Evolutionary conservation across 2,797 vertebrate genomes (phyloP).

Genomic region (Dendrocincla tyrannina): DNA sequence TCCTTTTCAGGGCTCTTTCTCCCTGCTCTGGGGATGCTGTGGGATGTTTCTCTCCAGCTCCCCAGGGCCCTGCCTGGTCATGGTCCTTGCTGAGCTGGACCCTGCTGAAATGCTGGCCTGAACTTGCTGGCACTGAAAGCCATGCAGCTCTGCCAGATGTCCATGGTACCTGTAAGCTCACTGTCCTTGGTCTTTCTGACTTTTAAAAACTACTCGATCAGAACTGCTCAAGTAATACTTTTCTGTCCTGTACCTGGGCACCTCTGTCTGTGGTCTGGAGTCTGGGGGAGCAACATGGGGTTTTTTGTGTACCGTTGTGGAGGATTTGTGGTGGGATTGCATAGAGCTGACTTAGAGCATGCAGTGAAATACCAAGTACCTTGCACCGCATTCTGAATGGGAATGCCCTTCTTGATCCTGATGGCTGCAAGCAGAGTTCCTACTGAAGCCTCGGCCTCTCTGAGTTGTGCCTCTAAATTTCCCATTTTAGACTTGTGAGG

Average conservation of each 20-base stretch:
- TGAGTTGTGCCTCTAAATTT: not conserved
- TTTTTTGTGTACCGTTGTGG: not conserved
- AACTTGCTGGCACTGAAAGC: not conserved
- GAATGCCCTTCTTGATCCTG: not conserved
- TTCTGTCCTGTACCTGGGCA: not conserved
- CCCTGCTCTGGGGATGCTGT: not conserved
- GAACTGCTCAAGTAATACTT: not conserved
- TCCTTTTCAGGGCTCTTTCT: fast-evolving
- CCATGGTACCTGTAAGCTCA: not conserved
- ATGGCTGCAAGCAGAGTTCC: not conserved
- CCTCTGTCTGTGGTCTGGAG: not conserved
- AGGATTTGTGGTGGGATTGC: not conserved
- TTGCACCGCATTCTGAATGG: not conserved
- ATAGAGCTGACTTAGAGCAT: not conserved
- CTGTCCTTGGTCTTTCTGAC: not conserved
- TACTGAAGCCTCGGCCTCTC: not conserved
- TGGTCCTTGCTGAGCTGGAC: not conserved
- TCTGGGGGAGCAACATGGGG: fast-evolving
- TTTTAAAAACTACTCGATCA: not conserved
- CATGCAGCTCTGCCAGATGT: not conserved
- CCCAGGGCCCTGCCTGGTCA: fast-evolving
- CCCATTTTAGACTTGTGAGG: not conserved
- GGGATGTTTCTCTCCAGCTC: not conserved
- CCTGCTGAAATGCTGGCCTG: not conserved
- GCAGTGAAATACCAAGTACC: fast-evolving